These are phyloP conservation scores for Lithodes maja DNA, from an alignment of 2,888 invertebrate genomes.

Conservation along the genomic window DNA sequence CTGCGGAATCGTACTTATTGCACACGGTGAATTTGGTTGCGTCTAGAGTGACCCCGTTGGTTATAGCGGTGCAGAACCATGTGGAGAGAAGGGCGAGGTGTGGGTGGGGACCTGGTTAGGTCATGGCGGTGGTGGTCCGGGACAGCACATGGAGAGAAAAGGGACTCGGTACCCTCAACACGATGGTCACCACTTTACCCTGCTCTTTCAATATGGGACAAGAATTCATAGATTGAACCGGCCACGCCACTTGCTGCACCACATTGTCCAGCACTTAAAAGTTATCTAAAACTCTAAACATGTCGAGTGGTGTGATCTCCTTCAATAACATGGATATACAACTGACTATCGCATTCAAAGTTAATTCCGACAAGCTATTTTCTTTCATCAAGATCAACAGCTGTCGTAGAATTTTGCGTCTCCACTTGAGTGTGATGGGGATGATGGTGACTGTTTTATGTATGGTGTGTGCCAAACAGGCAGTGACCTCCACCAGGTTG, in stretches of 20 bases:
- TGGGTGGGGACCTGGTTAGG: background rate
- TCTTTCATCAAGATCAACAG: constrained; percentile 14
- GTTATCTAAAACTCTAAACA: background rate
- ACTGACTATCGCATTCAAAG: background rate
- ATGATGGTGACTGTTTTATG: background rate
- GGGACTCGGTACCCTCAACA: background rate
- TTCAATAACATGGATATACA: background rate
- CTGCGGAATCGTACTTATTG: background rate
- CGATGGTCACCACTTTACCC: background rate
- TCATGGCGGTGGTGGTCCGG: background rate
- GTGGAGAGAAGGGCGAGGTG: background rate
- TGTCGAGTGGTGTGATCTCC: background rate
- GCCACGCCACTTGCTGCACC: constrained; percentile 5
- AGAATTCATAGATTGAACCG: background rate
- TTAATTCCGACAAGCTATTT: background rate
- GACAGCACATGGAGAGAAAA: constrained; percentile 12
- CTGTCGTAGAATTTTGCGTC: background rate
- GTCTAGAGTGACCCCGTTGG: constrained; percentile 16
- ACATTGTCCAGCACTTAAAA: background rate
- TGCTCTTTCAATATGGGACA: background rate
- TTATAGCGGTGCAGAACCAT: constrained; percentile 7
- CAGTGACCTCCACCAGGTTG: background rate
- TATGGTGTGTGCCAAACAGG: background rate
- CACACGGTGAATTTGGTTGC: background rate
- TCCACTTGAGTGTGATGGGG: background rate